Conservation (phyloP, 2,888 invertebrate species). For the Xestobium rufovillosum region DNA sequence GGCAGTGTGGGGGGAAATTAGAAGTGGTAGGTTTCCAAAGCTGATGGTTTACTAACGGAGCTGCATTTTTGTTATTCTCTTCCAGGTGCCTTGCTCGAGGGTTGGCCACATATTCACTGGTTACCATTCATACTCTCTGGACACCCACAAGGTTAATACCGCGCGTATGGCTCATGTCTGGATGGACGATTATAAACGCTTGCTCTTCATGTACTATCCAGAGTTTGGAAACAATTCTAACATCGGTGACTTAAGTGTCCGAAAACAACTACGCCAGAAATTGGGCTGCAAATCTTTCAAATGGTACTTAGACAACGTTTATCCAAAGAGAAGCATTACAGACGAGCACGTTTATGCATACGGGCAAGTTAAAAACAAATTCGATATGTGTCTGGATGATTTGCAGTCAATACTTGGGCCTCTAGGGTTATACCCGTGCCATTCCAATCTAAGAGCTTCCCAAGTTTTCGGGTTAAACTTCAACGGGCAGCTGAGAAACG, state of each 20-base stretch:
- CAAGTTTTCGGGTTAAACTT: constrained; percentile 71
- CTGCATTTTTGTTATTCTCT: constrained; percentile 72
- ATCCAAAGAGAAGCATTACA: constrained; percentile 84
- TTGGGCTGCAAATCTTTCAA: constrained; percentile 83
- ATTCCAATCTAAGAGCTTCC: constrained; percentile 54
- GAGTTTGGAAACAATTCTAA: constrained; percentile 37
- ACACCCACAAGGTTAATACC: no score
- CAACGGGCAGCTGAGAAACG: constrained; percentile 65
- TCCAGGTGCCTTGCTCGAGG: constrained; percentile 83
- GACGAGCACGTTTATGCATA: constrained; percentile 72
- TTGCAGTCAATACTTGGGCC: constrained; percentile 62
- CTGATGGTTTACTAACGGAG: no score
- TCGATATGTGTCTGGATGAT: constrained; percentile 70
- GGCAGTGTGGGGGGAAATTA: no score
- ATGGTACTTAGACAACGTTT: constrained; percentile 87
- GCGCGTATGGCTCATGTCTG: no score
- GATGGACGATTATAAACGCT: no score
- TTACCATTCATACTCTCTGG: no score
- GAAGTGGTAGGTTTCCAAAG: constrained; percentile 59
- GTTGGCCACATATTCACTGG: no score
- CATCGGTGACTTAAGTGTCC: constrained; percentile 68
- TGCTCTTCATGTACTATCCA: constrained; percentile 79
- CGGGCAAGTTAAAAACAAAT: constrained; percentile 56
- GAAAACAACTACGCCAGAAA: constrained; percentile 68
- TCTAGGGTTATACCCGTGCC: constrained; percentile 71